Evolutionary conservation across 2,888 invertebrate genomes (phyloP), one percentile per base, ranked within the genome.

Genomic region (Ctenicera cuprea): DNA sequence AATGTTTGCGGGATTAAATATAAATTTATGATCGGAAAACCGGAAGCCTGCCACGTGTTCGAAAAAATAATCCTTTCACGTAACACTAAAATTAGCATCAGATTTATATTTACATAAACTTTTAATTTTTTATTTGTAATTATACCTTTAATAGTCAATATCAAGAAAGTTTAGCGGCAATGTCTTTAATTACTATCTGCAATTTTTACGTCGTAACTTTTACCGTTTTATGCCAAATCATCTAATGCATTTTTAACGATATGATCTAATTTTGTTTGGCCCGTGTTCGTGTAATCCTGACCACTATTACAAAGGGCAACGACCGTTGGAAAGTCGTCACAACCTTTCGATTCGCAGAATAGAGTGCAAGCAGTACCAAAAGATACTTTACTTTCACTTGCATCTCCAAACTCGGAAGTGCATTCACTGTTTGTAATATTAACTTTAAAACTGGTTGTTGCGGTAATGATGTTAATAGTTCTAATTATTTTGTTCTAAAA

Each of bases 271-370:
- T 62, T 18, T 41, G 59, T 59, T 64, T 62, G 61, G 69, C 62
- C 69, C 50, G 57, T 37, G 59, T 26, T 41, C 30, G 69, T 33
- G 50, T 62, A 72, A 67, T 67, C 52, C 62, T 72, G 41, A 64
- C 54, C 57, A 54, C 62, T 43, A 64, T 48, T 48, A 43, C 37
- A 59, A 68, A 73, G 74, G 68, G 45, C 74, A 74, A 61, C 59
- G 74, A 74, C 74, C 74, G 65, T 18, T 45, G 57, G 63, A 74
- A 74, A 74, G 59, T 70, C 48, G 59, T 71, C 57, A 64, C 52
- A 73, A 69, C 63, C 70, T 70, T 70, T 70, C 70, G 50, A 64
- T 64, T 64, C 41, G 63, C 57, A 48, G 43, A 69, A 62, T 69
- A 45, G 43, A 41, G 30, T 57, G 50, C 52, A 38, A 20, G 43